A percentile compares a stretch with the other conserved stretches of the same genome.
These are phyloP conservation scores for Dicyrtoma fusca DNA, from an alignment of 2,888 invertebrate species.

Conservation along the genomic window DNA sequence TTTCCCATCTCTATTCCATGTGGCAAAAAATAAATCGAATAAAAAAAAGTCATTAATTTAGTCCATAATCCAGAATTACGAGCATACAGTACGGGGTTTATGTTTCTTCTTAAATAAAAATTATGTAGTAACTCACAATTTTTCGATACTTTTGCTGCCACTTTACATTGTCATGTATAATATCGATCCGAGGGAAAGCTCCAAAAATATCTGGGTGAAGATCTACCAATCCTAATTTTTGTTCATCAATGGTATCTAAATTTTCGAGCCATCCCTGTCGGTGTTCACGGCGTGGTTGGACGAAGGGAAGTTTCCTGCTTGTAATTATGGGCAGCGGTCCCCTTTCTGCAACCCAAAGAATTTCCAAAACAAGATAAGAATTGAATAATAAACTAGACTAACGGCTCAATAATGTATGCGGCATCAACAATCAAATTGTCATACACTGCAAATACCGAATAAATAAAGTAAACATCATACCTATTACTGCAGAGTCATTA, in stretches of 20 bases:
- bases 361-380: too few species aligned
- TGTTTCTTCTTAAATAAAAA: too few species aligned
- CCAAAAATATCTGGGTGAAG: conserved; percentile 89
- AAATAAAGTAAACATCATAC: too few species aligned
- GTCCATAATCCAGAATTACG: too few species aligned
- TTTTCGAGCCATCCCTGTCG: conserved; percentile 88
- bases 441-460: too few species aligned
- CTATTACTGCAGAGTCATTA: too few species aligned
- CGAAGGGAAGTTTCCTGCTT: conserved; percentile 55
- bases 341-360: conserved; percentile 8
- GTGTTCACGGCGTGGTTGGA: conserved; percentile 64
- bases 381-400: too few species aligned
- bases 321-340: conserved; percentile 61
- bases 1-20: conserved; percentile 68
- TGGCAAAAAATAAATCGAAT: too few species aligned
- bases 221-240: conserved; percentile 80
- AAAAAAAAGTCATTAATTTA: too few species aligned
- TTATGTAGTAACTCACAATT: conserved; percentile 67
- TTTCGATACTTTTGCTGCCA: conserved; percentile 84
- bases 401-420: too few species aligned
- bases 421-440: too few species aligned
- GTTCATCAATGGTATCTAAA: conserved; percentile 73
- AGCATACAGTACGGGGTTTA: too few species aligned
- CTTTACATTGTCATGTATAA: conserved; percentile 79
- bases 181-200: conserved; percentile 78